Base-by-base conservation (phyloP, 2,888 invertebrate genomes). In the Lobophora halterata region DNA sequence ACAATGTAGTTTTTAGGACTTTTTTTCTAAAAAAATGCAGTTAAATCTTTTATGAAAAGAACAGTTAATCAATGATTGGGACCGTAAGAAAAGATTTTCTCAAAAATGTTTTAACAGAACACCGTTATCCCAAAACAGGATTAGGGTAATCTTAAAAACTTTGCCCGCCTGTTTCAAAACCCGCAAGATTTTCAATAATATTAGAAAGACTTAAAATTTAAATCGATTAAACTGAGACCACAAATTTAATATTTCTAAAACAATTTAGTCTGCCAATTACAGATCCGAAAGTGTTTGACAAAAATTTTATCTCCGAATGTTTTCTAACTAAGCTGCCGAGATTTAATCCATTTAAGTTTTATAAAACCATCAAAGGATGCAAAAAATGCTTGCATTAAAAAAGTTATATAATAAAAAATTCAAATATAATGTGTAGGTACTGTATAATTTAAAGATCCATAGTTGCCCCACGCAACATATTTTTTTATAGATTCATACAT, bases 141-240 rank as follows among this genome's bases (percentile, higher is more conserved):
- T 69, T 71, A 69, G 43, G 20, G 8, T 19, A 44, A 50, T 43
- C 42, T 46, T 40, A 45, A 37, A 55, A 57, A 59, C 51, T n/a
- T n/a, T n/a, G n/a, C n/a, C n/a, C n/a, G n/a, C 49, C 42, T 49
- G 49, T 38, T 50, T 49, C 45, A 24, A 39, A 44, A 43, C 25
- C 32, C 14, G 13, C 17, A 4, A 2, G 19, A 26, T 21, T 35
- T 40, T 29, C 27, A 33, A 20, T 32, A 4, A 35, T 29, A 18
- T 23, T 52, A 62, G 72, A 53, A 47, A 53, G 60, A 58, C 54
- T 53, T 53, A 56, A 64, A 58, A 61, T 65, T 70, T 72, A 65
- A 74, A 67, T 54, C 64, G 76, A 74, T 78, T 74, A 78, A 57
- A 55, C 61, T 65, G 33, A 50, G 41, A 32, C 58, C 58, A 52